Evolutionary conservation across 2,113 vertebrate species (phyloP).

Genomic region (Shinisaurus crocodilurus): DNA sequence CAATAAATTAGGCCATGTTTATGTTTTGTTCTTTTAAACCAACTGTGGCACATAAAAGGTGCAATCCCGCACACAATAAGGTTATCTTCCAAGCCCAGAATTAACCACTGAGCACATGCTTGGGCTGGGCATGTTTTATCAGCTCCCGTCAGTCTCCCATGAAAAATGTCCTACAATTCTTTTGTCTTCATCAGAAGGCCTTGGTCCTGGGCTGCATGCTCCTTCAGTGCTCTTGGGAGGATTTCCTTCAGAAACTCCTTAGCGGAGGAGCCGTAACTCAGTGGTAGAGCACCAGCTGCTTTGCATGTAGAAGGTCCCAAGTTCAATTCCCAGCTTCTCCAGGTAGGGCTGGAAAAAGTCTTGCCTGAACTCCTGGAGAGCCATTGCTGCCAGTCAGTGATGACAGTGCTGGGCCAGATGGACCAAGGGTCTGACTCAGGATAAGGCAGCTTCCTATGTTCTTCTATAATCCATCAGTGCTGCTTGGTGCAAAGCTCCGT

Average conservation of each 20-base stretch:
- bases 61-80: no score
- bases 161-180: neutral
- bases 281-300: no score
- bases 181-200: neutral
- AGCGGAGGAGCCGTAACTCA: no score
- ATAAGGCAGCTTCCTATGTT: no score
- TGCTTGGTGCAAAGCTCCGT: neutral
- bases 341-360: no score
- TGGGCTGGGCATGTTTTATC: neutral
- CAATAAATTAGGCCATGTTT: neutral
- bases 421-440: no score
- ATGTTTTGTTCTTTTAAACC: neutral
- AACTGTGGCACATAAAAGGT: neutral
- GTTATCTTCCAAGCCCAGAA: neutral
- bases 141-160: neutral
- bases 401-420: no score
- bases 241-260: neutral
- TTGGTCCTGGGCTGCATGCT: neutral
- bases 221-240: neutral
- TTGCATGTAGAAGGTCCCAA: no score
- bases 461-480: neutral
- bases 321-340: no score
- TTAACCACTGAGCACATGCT: neutral
- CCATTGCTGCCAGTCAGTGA: no score
- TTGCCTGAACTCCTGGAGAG: no score